These are phyloP conservation scores for Nicator chloris DNA, from an alignment of 2,113 vertebrate genomes.

Conservation along the genomic window DNA sequence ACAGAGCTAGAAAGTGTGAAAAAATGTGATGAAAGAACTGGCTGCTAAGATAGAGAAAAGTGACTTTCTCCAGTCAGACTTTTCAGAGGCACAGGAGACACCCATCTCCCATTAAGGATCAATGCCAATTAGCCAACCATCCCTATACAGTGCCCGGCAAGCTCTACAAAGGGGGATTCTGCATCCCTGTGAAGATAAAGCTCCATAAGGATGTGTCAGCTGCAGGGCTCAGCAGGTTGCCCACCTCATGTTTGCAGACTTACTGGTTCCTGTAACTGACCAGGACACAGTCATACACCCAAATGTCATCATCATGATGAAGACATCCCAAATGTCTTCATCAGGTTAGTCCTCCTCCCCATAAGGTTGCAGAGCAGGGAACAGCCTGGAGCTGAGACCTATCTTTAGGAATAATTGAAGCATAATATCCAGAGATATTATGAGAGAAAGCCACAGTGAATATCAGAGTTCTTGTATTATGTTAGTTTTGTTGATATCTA, in stretches of 20 bases:
- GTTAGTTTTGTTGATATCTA: not conserved
- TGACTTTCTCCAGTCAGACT: not conserved
- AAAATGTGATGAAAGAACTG: not conserved
- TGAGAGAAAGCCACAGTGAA: not conserved
- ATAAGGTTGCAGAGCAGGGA: not conserved
- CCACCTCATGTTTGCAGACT: not conserved
- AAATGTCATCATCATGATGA: not conserved
- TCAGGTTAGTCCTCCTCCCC: not conserved
- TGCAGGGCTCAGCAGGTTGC: not conserved
- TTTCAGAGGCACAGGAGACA: not conserved
- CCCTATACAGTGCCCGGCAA: not conserved
- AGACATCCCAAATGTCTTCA: not conserved
- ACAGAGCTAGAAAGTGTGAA: not conserved
- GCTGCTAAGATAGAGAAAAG: not conserved
- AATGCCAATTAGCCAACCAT: not conserved
- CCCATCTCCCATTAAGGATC: not conserved
- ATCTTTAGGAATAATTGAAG: not conserved
- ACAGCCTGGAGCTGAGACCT: not conserved
- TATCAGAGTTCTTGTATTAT: not conserved
- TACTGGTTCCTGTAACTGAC: not conserved
- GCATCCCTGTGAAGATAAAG: not conserved
- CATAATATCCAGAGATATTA: not conserved
- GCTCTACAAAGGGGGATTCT: not conserved
- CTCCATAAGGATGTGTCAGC: not conserved
- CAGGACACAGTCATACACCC: not conserved